Base-by-base conservation (phyloP, 2,888 invertebrate species). In the Amaurobius ferox region DNA sequence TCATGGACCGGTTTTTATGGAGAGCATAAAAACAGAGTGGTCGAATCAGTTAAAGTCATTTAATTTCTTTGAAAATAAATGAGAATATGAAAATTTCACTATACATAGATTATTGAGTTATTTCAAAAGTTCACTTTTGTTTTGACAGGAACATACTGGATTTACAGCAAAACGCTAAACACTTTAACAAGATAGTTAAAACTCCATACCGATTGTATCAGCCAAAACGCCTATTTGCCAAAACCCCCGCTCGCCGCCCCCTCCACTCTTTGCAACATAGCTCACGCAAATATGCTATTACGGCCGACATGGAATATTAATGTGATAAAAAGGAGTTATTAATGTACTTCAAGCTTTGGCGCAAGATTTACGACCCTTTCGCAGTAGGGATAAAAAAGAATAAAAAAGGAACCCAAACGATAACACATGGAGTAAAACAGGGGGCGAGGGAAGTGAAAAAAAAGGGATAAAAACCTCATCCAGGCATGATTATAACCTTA, bases 281-380 rank as follows among this genome's bases (percentile, higher is more conserved):
- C 62, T 76, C 83, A 85, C 83, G 83, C 83, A 85, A 85, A 85
- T 85, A 40, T 48, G 64, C 83, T 85, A 77, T 85, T 85, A 85
- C 67, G 32, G 32, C 70, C 71, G 83, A 85, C 83, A 72, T 64
- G 77, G 83, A 85, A 85, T 85, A 85, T 85, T 85, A 85, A 85
- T 85, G 77, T 77, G 77, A 85, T 85, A 85, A 85, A 83, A 85
- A 85, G 83, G 66, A 72, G 83, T 85, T 85, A 85, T 85, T 85
- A 85, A 85, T 85, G 83, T 61, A 77, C 66, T 35, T 35, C 66
- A 55, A 23, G 55, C 55, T 23, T 67, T 40, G 35, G 28, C 48
- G 39, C 39, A 77, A 85, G 83, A 85, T 85, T 85, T 85, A 85
- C 77, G 83, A 85, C 55, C 83, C 55, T 55, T 55, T 23, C 23